Percentiles rank a stretch among this genome's conserved stretches.
Evolutionary conservation across 2,888 invertebrate species (phyloP).

Genomic region (Epistrophella euchroma): DNA sequence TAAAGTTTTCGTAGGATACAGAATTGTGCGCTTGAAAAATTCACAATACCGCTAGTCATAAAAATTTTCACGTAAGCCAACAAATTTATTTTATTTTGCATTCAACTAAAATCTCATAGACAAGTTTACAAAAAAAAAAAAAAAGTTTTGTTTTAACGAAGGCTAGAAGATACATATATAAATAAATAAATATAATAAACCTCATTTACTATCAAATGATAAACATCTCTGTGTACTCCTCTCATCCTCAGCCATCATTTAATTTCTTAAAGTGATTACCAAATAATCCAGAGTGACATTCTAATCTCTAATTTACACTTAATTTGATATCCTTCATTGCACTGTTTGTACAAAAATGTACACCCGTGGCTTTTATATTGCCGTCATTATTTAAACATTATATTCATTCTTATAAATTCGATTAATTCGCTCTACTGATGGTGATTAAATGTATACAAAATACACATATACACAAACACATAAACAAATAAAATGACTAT

Average conservation of each 20-base stretch:
- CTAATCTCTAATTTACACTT: slow-evolving; percentile 69
- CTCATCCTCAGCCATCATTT: not conserved
- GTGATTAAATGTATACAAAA: not conserved
- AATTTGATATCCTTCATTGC: slow-evolving; percentile 24
- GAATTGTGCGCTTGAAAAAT: too few relatives aligned
- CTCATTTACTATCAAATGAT: not conserved
- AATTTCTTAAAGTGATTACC: slow-evolving; percentile 22
- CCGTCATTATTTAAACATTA: slow-evolving; percentile 67
- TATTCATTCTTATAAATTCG: slow-evolving; percentile 73
- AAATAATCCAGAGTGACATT: slow-evolving; percentile 48
- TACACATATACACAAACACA: not conserved
- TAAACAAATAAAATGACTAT: not conserved
- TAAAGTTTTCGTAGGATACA: too few relatives aligned
- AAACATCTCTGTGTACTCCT: not conserved
- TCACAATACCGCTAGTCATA: too few relatives aligned
- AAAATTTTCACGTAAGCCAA: too few relatives aligned
- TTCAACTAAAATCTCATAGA: too few relatives aligned
- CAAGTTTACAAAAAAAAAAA: too few relatives aligned
- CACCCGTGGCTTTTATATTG: slow-evolving; percentile 38
- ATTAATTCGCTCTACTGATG: slow-evolving; percentile 41
- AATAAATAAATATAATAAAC: not conserved
- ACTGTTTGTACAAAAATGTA: slow-evolving; percentile 15
- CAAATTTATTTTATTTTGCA: too few relatives aligned
- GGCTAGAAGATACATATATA: too few relatives aligned
- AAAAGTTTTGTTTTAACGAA: too few relatives aligned